Base-by-base conservation (phyloP, 2,888 invertebrate genomes). In the Temnothorax unifasciatus region DNA sequence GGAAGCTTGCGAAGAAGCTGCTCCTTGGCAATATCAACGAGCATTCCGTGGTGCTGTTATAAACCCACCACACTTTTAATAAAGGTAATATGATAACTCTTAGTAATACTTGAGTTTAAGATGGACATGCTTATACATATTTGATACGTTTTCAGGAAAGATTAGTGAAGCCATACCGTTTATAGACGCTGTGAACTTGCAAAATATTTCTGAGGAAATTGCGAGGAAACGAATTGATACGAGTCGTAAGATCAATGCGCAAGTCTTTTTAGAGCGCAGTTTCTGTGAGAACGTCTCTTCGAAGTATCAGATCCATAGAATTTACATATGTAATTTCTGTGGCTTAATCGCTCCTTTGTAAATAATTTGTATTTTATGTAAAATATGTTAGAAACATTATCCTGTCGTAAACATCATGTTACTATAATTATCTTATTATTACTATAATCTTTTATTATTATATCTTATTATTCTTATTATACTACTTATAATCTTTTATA, bases 121-220 rank as follows among this genome's bases (percentile, higher is more conserved):
- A 52, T 3, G 18, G 25, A 25, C 2, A 29, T 47, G 15, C 15
- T 82, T 34, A 75, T 54, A 25, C 29, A 4, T 34, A 21, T 66
- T 52, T 18, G 3, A 68, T 50, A 3, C 29, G 3, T 86, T n/a
- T 94, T 99, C 99, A 95, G 99, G 99, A 25, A 99, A 99, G 96
- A 99, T 99, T 92, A 99, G 99, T 94, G 99, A 99, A 95, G 99
- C 99, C 0, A 99, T 99, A 5, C 99, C 99, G 1, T 99, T 99
- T 95, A 99, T 99, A 94, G 99, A 99, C 95, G 98, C 99, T 87
- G 99, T 99, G 29, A 99, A 99, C 95, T 99, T 99, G 94, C 99
- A 99, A 95, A 99, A 99, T 95, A 99, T 99, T 94, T 99, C 99
- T 2, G 98, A 98, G 96, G 99, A 99, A 93, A 93, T 96, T 99